These are phyloP conservation scores for Sipha maydis DNA, from an alignment of 2,888 invertebrate genomes.

Conservation along the genomic window DNA sequence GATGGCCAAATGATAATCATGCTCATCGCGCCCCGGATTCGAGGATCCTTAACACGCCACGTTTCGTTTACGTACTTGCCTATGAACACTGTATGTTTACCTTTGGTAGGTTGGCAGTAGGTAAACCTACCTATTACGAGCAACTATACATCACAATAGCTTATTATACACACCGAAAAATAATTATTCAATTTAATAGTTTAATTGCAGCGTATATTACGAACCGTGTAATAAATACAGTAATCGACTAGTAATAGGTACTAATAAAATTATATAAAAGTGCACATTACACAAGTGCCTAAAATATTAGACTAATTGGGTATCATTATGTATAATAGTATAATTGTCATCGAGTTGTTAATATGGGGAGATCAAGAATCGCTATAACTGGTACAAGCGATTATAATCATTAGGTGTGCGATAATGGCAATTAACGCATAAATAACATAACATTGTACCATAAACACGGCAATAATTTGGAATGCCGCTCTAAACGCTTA, in stretches of 20 bases:
- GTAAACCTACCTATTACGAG: background rate
- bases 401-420: too few relatives aligned
- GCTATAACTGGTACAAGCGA: background rate
- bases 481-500: too few relatives aligned
- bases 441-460: too few relatives aligned
- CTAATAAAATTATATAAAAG: background rate
- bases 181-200: background rate
- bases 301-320: background rate
- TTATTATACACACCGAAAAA: background rate
- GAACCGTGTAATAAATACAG: background rate
- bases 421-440: too few relatives aligned
- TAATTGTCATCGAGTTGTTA: background rate
- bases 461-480: too few relatives aligned
- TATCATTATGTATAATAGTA: background rate
- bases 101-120: too few relatives aligned
- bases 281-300: background rate
- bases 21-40: too few relatives aligned
- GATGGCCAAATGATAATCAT: too few relatives aligned
- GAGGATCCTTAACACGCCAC: too few relatives aligned
- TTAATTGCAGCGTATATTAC: background rate
- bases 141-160: background rate
- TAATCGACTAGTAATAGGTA: background rate
- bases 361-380: background rate
- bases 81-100: too few relatives aligned
- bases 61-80: too few relatives aligned